Conservation (phyloP, 2,797 vertebrate genomes). For the Merluccius polli region DNA sequence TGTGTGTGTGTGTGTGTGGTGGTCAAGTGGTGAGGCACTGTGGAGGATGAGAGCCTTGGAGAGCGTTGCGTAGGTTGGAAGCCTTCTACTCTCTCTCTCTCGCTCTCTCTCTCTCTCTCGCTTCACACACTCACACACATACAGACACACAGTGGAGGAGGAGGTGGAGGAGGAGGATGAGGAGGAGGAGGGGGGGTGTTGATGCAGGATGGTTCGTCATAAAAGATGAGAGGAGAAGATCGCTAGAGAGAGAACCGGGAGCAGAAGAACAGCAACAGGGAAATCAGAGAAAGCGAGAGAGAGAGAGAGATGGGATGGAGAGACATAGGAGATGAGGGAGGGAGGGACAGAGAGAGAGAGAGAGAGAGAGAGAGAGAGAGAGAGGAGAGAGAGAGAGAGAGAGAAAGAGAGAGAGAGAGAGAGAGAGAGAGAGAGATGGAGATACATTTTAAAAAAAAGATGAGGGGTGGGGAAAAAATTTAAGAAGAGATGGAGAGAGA, state of each 20-base stretch:
- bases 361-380: background rate
- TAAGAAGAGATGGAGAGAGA: background rate
- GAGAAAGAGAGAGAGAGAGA: no score
- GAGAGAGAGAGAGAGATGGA: background rate
- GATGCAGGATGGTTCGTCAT: conserved; percentile 45
- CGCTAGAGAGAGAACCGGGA: conserved; percentile 5
- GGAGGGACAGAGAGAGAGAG: background rate
- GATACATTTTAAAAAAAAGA: background rate
- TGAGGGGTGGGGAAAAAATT: conserved; percentile 12
- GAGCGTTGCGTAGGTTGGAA: conserved; percentile 71
- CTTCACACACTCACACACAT: conserved; percentile 38
- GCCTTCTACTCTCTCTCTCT: conserved; percentile 54
- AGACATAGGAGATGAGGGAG: conserved; percentile 10
- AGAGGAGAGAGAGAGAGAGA: no score
- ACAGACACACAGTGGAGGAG: conserved; percentile 20
- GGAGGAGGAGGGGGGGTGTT: conserved; percentile 65
- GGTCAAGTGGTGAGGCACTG: conserved; percentile 68
- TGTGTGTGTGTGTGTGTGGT: conserved; percentile 25
- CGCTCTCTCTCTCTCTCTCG: conserved; percentile 35
- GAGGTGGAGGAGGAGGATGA: conserved; percentile 62
- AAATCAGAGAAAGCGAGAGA: conserved; percentile 15
- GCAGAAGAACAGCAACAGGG: conserved; percentile 28
- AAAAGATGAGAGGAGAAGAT: conserved; percentile 60
- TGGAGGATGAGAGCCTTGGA: conserved; percentile 74
- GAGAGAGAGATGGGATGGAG: conserved; percentile 37